A percentile compares a stretch with the other conserved stretches of the same genome.
Conservation (phyloP, 2,113 vertebrate species). For the Isurus oxyrinchus region DNA sequence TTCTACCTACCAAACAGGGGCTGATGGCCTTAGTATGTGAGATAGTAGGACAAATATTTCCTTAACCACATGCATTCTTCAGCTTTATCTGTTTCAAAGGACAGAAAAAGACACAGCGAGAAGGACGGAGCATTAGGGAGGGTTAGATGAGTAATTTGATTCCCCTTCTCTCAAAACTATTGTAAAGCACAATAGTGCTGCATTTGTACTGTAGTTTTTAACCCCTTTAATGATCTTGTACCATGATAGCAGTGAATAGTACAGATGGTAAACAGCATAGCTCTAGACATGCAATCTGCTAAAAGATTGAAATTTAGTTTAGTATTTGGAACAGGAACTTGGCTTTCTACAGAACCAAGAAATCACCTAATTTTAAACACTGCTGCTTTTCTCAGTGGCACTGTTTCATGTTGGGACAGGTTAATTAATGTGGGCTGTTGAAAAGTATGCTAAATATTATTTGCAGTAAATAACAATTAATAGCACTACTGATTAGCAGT, state of each 20-base stretch:
- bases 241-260: background rate
- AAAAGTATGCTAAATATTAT: background rate
- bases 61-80: background rate
- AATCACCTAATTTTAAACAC: background rate
- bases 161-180: background rate
- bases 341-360: background rate
- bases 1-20: constrained; percentile 1
- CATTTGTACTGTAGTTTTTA: background rate
- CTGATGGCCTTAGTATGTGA: background rate
- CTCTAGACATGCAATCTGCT: background rate
- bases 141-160: background rate
- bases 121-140: background rate
- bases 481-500: background rate
- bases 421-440: background rate
- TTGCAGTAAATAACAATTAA: background rate
- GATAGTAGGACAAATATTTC: constrained; percentile 3
- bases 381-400: background rate
- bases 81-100: background rate
- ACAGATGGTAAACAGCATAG: background rate
- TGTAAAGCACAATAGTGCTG: background rate
- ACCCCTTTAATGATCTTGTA: background rate
- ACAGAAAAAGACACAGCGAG: background rate
- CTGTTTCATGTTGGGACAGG: background rate
- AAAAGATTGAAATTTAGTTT: background rate
- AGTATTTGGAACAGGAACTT: background rate